Percentiles rank a stretch among this genome's conserved stretches.
These are phyloP conservation scores for Therioaphis trifolii DNA, from an alignment of 2,888 invertebrate genomes.

Conservation along the genomic window DNA sequence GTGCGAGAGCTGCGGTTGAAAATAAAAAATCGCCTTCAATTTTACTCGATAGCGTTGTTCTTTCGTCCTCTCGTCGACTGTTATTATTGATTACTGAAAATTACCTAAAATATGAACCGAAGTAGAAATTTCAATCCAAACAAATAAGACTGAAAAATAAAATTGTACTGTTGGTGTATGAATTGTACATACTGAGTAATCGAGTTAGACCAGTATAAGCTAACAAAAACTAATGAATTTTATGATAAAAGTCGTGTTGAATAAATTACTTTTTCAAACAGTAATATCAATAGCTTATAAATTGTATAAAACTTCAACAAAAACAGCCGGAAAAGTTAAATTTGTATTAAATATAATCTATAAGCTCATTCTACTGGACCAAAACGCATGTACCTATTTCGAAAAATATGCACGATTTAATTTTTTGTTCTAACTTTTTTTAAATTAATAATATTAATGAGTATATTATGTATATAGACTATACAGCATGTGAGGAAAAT, in stretches of 20 bases:
- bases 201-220: not conserved
- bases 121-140: not conserved
- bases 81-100: too few relatives aligned
- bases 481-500: too few relatives aligned
- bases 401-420: too few relatives aligned
- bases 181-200: not conserved
- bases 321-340: not conserved
- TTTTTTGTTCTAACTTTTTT: too few relatives aligned
- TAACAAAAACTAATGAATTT: not conserved
- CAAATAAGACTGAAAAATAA: not conserved
- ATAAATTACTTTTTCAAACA: conserved; percentile 9
- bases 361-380: too few relatives aligned
- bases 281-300: conserved; percentile 19
- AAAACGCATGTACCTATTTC: too few relatives aligned
- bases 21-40: too few relatives aligned
- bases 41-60: too few relatives aligned
- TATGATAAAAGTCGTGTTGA: not conserved
- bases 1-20: too few relatives aligned
- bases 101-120: not conserved
- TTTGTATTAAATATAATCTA: not conserved
- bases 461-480: too few relatives aligned
- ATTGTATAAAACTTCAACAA: not conserved
- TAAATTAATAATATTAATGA: too few relatives aligned
- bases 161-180: not conserved
- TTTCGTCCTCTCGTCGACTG: too few relatives aligned